Base-by-base conservation (phyloP, 1,140 invertebrate species). In the Calosoma granatense region DNA sequence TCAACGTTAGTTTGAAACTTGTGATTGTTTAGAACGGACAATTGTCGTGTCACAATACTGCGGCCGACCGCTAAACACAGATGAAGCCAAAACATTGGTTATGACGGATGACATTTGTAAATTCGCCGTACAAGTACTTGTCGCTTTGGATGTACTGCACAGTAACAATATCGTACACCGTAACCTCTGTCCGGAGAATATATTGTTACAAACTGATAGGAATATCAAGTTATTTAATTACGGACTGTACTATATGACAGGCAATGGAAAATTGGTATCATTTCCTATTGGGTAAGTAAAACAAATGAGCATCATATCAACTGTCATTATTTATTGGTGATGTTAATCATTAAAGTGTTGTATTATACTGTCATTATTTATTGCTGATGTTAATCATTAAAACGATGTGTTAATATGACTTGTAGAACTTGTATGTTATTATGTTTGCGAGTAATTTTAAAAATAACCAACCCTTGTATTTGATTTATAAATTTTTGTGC, bases 241-340 rank as follows among this genome's bases (percentile, higher is more conserved):
- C 79, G 95, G 94, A 9, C 72, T 96, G 54, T 93, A 88, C 75
- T 85, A 91, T 67, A 94, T 97, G 85, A 96, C 93, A 19, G 84
- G 87, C 65, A 75, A 76, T 67, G 92, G 90, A 51, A 81, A 80
- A 63, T 82, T 88, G 71, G 91, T 97, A 4, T 82, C 87, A 12
- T 97, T 97, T 81, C 94, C 94, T 53, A 85, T 97, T 65, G 90
- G 92, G 85, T 92, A 78, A 75, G 76, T 76, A 56, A 60, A 51
- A 21, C 36, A n/a, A n/a, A n/a, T n/a, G n/a, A n/a, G n/a, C n/a
- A n/a, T n/a, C n/a, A n/a, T n/a, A n/a, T n/a, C n/a, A n/a, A n/a
- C n/a, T n/a, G n/a, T n/a, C n/a, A n/a, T n/a, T n/a, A n/a, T n/a
- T n/a, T n/a, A n/a, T n/a, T n/a, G n/a, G n/a, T n/a, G n/a, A n/a